Conservation (phyloP, 2,113 vertebrate species). For the Columba janthina region DNA sequence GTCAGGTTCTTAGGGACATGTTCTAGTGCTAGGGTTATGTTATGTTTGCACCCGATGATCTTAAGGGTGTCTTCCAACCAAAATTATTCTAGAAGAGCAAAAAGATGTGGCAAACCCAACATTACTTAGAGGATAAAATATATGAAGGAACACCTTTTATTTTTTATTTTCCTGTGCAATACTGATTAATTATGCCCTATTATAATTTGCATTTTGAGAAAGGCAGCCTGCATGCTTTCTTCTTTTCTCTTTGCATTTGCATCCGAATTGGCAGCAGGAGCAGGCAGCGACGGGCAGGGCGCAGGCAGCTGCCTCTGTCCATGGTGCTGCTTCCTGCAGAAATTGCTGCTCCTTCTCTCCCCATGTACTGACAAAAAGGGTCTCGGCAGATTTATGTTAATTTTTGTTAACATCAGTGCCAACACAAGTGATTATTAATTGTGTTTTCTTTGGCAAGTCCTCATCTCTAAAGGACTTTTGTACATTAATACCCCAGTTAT, state of each 20-base stretch:
- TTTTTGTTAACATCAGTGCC: background rate
- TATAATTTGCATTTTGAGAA: background rate
- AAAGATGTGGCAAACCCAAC: background rate
- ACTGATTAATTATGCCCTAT: background rate
- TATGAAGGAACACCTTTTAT: background rate
- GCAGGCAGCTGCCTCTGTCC: background rate
- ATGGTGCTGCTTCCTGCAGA: background rate
- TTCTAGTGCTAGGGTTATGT: no score
- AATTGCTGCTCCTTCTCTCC: fast-evolving
- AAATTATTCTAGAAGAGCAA: no score
- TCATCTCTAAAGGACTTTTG: background rate
- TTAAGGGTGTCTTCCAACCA: no score
- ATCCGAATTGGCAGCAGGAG: background rate
- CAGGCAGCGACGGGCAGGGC: fast-evolving
- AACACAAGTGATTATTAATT: background rate
- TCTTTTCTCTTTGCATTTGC: background rate
- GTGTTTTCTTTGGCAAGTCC: background rate
- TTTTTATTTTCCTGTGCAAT: background rate
- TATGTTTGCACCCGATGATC: no score
- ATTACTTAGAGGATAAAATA: background rate
- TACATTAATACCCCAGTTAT: fast-evolving
- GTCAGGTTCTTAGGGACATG: no score
- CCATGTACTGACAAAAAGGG: fast-evolving
- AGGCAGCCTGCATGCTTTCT: no score
- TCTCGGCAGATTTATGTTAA: fast-evolving